Base-by-base conservation (phyloP, 2,888 invertebrate genomes). In the Scaptomyza caliginosa region DNA sequence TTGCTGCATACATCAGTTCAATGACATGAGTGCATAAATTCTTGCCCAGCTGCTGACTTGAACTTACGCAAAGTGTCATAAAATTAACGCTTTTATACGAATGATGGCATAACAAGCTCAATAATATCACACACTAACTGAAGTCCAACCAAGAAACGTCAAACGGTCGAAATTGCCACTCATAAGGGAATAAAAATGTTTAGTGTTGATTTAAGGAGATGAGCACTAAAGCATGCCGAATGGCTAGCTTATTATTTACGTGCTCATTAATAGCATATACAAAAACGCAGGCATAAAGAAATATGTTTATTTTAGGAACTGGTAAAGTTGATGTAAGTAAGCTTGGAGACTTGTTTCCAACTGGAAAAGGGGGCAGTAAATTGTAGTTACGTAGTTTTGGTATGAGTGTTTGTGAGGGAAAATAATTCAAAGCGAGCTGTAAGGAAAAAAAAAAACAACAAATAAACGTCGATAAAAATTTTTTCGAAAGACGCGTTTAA, bases 31-130 rank as follows among this genome's bases (percentile, higher is more conserved):
- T 59, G 38, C 58, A 45, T 59, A 58, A 59, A 58, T 30, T 45
- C 11, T 7, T 3, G 7, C 23, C 24, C 34, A 36, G 34, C 57
- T 43, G 5, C 45, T 16, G 60, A 59, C 16, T 10, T 24, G 36
- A 23, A 46, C 45, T 45, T 24, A 13, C 40, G 24, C 17, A 39
- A 59, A 59, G 45, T 59, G 74, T 65, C 80, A 65, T 77, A 77
- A 77, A 77, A 80, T 77, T 80, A 77, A 77, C 74, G 77, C 80
- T 30, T 68, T 65, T 63, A 77, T 77, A 77, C 69, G 72, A 76
- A 26, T 16, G 36, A 54, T 11, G 30, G 55, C 56, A 56, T 21
- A 39, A 39, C 30, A 34, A 24, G n/a, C 16, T n/a, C 40, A 21
- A 58, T 21, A 16, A 17, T 19, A 7, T n/a, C n/a, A n/a, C n/a